Base-by-base conservation (phyloP, 1,140 invertebrate genomes). In the Atta colombica region DNA sequence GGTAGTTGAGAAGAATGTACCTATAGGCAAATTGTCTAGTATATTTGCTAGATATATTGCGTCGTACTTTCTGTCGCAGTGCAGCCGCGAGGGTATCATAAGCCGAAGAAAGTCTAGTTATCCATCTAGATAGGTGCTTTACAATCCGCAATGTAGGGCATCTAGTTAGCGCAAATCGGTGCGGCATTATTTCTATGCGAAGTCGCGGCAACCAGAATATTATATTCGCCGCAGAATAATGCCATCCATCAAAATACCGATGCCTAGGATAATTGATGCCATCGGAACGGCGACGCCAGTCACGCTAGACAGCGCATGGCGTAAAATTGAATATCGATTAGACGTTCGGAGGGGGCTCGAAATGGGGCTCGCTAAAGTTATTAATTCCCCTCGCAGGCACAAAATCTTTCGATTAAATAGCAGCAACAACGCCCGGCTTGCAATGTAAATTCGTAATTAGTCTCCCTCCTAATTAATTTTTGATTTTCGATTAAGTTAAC, bases 311-410 rank as follows among this genome's bases (percentile, higher is more conserved):
- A 90, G 90, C 89, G 89, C 90, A 89, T 91, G 90, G 90, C 90
- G 90, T 91, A 91, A 91, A 91, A 91, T 91, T 91, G 90, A 91
- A 91, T 91, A 91, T 91, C 90, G 90, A 91, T 91, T 91, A 91
- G 89, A 87, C 89, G 87, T 87, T 91, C 88, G 75, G 77, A 78
- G 81, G 65, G 89, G 86, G 61, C 31, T 86, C 77, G 86, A 65
- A 85, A 91, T 61, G 89, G 82, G 84, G 87, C 66, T 82, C 65
- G 87, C 72, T 86, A 86, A 89, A 91, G 89, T 91, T 91, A 91
- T 91, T 91, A 91, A 91, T 91, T 88, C 69, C 82, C 82, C 87
- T 58, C 60, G 55, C 63, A 69, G 77, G 81, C 82, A 45, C 39
- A 74, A 89, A 91, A 86, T 90, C 87, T 84, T 75, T 61, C 90